Evolutionary conservation across 2,888 invertebrate genomes (phyloP), one percentile per base, ranked within the genome.

Genomic region (Malthinus flaveolus): DNA sequence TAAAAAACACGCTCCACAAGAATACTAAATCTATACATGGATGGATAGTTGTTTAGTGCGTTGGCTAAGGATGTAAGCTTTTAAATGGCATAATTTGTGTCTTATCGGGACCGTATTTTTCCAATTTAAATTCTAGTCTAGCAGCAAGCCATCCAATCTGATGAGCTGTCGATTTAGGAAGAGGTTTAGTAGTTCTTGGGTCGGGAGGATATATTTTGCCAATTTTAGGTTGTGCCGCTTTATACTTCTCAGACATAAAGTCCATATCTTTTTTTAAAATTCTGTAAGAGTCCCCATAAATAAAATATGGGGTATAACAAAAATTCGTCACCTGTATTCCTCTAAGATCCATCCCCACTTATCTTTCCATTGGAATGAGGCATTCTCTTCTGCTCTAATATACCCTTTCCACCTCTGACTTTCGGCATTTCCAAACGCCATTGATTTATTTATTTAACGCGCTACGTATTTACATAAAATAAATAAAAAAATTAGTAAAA

Each of bases 131-230:
- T 33, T 65, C 66, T 3, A 57, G 52, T 15, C 39, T 53, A 9
- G 12, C 45, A 8, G 53, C 32, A n/a, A 67, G 34, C 67, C 66
- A 68, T 7, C 68, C 68, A 33, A 66, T 65, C 39, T 64, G 62
- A 45, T 64, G 65, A 46, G 65, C 65, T 1, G 54, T 54, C 6
- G 63, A 59, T 4, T 57, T 32, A 7, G 68, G 64, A 42, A 63
- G 39, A 1, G 67, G 67, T 32, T 49, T 36, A 9, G 65, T 56
- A 9, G 42, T 55, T 45, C 67, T 62, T 9, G 9, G n/a, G n/a
- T 10, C 15, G 35, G 64, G 62, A 11, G 52, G 49, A 33, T 37
- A 31, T 10, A 56, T 6, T 5, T 52, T 55, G 37, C 42, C 49
- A 8, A 46, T 48, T 2, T 23, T 31, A 15, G 53, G 42, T 35